Conservation (phyloP, 2,797 vertebrate genomes). For the Gallinago nigripennis region DNA sequence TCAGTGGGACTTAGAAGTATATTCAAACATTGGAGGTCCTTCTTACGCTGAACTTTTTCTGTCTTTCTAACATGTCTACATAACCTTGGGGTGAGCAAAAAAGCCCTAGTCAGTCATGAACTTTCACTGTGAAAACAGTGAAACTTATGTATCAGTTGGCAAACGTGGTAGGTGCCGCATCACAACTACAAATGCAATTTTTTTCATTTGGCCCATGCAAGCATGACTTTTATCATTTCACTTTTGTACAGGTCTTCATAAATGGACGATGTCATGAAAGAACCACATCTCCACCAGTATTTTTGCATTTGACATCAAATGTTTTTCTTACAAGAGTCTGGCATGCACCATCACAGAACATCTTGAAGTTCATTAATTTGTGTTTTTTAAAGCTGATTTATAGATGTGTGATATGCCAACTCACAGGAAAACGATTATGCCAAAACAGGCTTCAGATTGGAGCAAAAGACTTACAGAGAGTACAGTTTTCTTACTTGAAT, state of each 20-base stretch:
- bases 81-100: background rate
- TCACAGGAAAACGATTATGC: background rate
- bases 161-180: background rate
- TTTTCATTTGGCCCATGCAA: background rate
- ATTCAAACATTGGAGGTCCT: background rate
- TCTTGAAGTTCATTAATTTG: background rate
- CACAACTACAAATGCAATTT: background rate
- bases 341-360: background rate
- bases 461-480: background rate
- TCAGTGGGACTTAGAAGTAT: background rate
- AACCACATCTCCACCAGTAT: background rate
- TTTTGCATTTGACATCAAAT: background rate
- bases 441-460: background rate
- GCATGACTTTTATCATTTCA: background rate
- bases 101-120: background rate
- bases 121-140: background rate
- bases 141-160: background rate
- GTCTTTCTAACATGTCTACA: background rate
- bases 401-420: background rate
- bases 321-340: background rate
- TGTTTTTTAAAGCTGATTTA: conserved; percentile 1
- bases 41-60: background rate
- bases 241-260: background rate
- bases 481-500: background rate
- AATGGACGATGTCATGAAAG: background rate